These are phyloP conservation scores for Stegodyphus dumicola DNA, from an alignment of 1,140 invertebrate genomes.

Conservation along the genomic window DNA sequence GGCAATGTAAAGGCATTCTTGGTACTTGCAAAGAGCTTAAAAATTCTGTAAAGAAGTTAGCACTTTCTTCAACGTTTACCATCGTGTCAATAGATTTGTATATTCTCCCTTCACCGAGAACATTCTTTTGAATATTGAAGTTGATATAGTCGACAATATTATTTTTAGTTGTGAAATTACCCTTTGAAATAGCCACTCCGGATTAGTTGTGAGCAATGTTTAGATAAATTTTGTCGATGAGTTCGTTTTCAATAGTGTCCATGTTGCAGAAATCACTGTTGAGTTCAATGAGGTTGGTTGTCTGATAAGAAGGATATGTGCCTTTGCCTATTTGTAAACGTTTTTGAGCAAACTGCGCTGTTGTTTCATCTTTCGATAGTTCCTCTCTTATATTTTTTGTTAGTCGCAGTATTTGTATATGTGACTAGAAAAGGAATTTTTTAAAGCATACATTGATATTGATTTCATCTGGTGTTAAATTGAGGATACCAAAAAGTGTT, in stretches of 20 bases:
- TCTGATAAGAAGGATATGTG: background rate
- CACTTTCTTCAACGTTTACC: too few relatives aligned
- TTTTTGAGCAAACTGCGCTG: constrained; percentile 5
- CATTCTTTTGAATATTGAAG: constrained; percentile 4
- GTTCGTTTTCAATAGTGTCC: constrained; percentile 27
- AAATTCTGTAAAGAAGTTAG: too few relatives aligned
- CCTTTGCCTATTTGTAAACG: background rate
- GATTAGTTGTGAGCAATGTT: constrained; percentile 5
- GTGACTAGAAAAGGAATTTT: too few relatives aligned
- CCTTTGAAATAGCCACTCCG: background rate
- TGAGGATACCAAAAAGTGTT: background rate
- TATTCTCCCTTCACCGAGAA: too few relatives aligned
- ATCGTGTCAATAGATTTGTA: too few relatives aligned
- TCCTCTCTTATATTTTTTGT: background rate
- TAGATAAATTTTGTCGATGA: constrained; percentile 64
- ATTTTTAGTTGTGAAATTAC: background rate
- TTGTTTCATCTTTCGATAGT: constrained; percentile 1
- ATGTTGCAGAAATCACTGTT: too few relatives aligned
- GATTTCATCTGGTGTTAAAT: background rate
- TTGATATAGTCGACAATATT: background rate
- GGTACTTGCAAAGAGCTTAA: too few relatives aligned
- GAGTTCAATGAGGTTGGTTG: too few relatives aligned
- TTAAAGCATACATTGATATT: too few relatives aligned
- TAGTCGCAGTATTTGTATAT: constrained; percentile 6
- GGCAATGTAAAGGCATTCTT: constrained; percentile 6